Evolutionary conservation across 2,888 invertebrate species (phyloP).

Genomic region (Sesia apiformis): DNA sequence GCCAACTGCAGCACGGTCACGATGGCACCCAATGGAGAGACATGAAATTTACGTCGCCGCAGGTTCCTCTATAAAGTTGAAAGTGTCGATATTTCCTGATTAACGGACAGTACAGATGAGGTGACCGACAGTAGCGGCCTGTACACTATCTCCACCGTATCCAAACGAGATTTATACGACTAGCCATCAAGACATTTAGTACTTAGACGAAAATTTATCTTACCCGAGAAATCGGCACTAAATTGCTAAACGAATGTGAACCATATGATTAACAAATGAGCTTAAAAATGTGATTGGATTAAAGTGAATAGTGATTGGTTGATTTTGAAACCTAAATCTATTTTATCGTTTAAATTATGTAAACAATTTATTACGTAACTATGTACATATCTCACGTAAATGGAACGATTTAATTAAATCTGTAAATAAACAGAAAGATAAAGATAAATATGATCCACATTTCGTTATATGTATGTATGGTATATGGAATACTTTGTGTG

Average conservation of each 20-base stretch:
- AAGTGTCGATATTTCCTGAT: slow-evolving; percentile 64
- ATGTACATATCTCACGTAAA: too few species aligned
- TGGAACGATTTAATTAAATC: too few species aligned
- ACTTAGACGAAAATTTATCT: background rate
- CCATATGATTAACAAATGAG: slow-evolving; percentile 38
- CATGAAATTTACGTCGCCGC: slow-evolving; percentile 58
- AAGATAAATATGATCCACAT: too few species aligned
- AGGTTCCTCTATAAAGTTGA: slow-evolving; percentile 58
- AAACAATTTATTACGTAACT: too few species aligned
- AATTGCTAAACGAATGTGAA: slow-evolving; percentile 9
- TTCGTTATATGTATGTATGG: too few species aligned
- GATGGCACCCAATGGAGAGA: slow-evolving; percentile 63
- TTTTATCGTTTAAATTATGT: too few species aligned
- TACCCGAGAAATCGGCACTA: background rate
- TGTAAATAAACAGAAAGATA: too few species aligned
- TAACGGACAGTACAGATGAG: slow-evolving; percentile 67
- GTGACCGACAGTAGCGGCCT: slow-evolving; percentile 62
- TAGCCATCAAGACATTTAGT: slow-evolving; percentile 13
- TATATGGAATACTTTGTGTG: too few species aligned
- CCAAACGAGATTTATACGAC: slow-evolving; percentile 52
- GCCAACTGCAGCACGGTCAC: slow-evolving; percentile 74
- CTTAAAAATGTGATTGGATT: slow-evolving; percentile 25
- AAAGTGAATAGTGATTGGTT: background rate
- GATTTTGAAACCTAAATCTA: too few species aligned
- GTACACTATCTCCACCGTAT: slow-evolving; percentile 55